Conservation (phyloP, 2,797 vertebrate genomes). For the Galago senegalensis region DNA sequence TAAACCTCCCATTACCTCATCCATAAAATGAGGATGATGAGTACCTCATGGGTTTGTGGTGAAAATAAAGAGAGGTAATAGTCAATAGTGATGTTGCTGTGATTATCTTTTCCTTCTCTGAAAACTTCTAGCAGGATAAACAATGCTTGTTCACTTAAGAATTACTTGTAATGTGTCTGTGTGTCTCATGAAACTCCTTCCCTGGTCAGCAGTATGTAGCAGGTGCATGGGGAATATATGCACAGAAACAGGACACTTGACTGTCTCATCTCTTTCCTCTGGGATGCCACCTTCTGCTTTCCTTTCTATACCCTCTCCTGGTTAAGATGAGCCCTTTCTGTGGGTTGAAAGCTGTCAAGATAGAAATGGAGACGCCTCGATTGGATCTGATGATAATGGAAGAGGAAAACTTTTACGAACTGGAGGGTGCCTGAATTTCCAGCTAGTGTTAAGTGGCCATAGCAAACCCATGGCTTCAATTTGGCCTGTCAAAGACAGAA, state of each 20-base stretch:
- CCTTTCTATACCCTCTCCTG: not conserved
- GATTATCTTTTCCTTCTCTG: slow-evolving; percentile 44
- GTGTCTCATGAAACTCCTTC: not conserved
- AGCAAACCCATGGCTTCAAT: slow-evolving; percentile 77
- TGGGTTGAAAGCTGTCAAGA: not conserved
- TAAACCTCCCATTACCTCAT: not conserved
- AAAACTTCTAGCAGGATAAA: not conserved
- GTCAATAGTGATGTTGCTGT: not conserved
- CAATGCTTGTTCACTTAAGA: not conserved
- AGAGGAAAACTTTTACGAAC: slow-evolving; percentile 30
- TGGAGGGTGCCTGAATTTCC: slow-evolving; percentile 29
- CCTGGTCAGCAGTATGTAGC: not conserved
- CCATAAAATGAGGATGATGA: not conserved
- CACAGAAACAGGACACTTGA: not conserved
- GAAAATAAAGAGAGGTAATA: not conserved
- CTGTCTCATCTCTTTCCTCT: not conserved
- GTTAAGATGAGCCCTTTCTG: not conserved
- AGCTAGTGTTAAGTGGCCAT: slow-evolving; percentile 72
- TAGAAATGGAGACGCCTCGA: not conserved
- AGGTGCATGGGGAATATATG: not conserved
- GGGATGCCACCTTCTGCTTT: not conserved
- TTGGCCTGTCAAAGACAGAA: slow-evolving; percentile 81
- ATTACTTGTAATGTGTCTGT: slow-evolving; percentile 1
- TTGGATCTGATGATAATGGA: not conserved
- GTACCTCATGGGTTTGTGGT: not conserved